Percentiles rank a stretch among this genome's conserved stretches.
phyloP scores from a whole-genome alignment of 1,140 invertebrate species.

The Panonychus citri region DNA sequence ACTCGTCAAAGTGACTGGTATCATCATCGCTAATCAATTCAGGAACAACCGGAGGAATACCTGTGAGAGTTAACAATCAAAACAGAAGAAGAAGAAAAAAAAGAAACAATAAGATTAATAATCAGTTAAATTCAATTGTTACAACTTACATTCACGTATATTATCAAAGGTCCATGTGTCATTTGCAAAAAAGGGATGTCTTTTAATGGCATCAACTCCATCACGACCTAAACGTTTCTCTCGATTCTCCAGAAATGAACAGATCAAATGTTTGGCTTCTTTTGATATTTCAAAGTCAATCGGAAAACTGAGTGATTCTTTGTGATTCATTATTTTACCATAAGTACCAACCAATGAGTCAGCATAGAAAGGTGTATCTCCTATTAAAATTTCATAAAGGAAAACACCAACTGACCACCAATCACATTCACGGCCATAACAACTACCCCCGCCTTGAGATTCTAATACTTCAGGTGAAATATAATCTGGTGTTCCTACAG shows the following conservation, averaged over 20 bases:
- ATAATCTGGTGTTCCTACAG: constrained; percentile 96
- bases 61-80: constrained; percentile 20
- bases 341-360: constrained; percentile 95
- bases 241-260: constrained; percentile 74
- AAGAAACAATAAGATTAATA: no score
- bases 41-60: constrained; percentile 81
- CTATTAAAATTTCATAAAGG: constrained; percentile 90
- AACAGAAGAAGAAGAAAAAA: no score
- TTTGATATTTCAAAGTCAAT: constrained; percentile 67
- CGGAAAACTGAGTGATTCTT: constrained; percentile 83
- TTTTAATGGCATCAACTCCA: constrained; percentile 83
- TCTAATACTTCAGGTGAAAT: constrained; percentile 95
- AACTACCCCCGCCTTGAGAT: constrained; percentile 82
- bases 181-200: constrained; percentile 82
- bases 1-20: constrained; percentile 94
- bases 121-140: no score
- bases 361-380: constrained; percentile 97
- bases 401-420: constrained; percentile 99
- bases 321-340: constrained; percentile 96
- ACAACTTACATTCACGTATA: constrained; percentile 47
- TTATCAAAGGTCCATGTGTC: constrained; percentile 95
- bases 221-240: constrained; percentile 69
- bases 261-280: constrained; percentile 75
- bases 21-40: constrained; percentile 87
- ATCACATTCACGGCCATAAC: constrained; percentile 30